Conservation (phyloP, 2,888 invertebrate genomes). For the Chirona hameri region DNA sequence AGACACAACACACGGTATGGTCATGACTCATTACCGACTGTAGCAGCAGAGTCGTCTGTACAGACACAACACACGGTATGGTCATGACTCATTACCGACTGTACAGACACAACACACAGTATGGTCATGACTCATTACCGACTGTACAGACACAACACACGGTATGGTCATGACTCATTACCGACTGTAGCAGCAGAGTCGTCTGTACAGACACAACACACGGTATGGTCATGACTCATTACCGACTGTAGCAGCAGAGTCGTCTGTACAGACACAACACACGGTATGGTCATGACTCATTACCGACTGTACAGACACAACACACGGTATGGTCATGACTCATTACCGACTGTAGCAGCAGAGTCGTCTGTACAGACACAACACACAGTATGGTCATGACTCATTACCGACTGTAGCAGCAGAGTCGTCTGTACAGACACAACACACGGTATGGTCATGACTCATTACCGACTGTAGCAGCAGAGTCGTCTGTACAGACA, state of each 20-base stretch:
- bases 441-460: background rate
- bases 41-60: slow-evolving; percentile 3
- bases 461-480: slow-evolving; percentile 3
- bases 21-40: background rate
- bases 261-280: background rate
- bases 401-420: slow-evolving; percentile 1
- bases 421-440: background rate
- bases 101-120: background rate
- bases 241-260: slow-evolving; percentile 6
- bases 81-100: background rate
- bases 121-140: background rate
- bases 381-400: background rate
- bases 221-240: background rate
- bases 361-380: background rate
- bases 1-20: too few species aligned
- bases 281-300: background rate
- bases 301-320: background rate
- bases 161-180: background rate
- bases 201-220: background rate
- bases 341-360: background rate
- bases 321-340: background rate
- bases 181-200: slow-evolving; percentile 6
- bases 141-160: background rate
- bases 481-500: background rate
- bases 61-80: too few species aligned